Conservation (phyloP, 2,113 vertebrate species). For the Gobiocypris rarus region DNA sequence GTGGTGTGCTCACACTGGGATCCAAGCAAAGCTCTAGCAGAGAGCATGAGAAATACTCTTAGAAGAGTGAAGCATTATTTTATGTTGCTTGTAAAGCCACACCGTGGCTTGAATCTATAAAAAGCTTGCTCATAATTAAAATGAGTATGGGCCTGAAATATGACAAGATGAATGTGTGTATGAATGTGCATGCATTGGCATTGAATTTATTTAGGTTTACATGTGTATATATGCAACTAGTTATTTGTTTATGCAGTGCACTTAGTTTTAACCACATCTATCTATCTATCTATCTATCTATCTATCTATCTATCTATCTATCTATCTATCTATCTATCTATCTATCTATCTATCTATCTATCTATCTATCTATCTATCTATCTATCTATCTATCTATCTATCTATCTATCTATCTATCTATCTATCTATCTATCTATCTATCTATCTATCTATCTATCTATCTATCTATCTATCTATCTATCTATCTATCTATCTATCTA, state of each 20-base stretch:
- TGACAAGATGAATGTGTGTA: background rate
- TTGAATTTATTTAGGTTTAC: background rate
- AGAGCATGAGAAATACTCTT: slow-evolving; percentile 1
- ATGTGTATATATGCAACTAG: background rate
- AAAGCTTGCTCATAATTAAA: slow-evolving; percentile 31
- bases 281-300: too few species aligned
- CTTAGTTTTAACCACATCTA: too few species aligned
- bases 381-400: too few species aligned
- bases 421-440: too few species aligned
- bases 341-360: too few species aligned
- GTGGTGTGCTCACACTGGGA: slow-evolving; percentile 15
- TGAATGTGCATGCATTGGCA: background rate
- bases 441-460: too few species aligned
- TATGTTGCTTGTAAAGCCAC: slow-evolving; percentile 21
- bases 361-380: too few species aligned
- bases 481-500: too few species aligned
- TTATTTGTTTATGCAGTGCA: background rate
- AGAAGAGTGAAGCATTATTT: slow-evolving; percentile 24
- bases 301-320: too few species aligned
- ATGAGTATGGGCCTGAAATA: background rate
- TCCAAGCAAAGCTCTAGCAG: slow-evolving; percentile 14
- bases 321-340: too few species aligned
- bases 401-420: too few species aligned
- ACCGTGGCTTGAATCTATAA: background rate
- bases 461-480: too few species aligned